Percentiles rank a stretch among this genome's conserved stretches.
These are phyloP conservation scores for Polyploca ridens DNA, from an alignment of 2,888 invertebrate species.

Conservation along the genomic window DNA sequence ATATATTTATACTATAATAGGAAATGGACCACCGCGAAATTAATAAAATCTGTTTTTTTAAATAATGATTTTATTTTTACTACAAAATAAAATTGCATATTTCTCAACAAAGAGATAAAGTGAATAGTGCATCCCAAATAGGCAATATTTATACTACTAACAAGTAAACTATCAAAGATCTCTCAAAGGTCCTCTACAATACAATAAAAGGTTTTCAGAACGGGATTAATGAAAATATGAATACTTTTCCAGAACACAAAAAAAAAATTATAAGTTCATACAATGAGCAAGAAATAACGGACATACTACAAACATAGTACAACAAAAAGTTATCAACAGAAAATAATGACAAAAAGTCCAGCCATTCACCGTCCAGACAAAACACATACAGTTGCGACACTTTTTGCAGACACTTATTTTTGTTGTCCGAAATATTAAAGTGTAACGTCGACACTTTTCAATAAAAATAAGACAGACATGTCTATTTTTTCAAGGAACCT, in stretches of 20 bases:
- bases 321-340: conserved; percentile 2
- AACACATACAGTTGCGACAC: conserved; percentile 2
- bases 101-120: too few relatives aligned
- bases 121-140: too few relatives aligned
- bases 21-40: too few relatives aligned
- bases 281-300: background rate
- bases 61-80: too few relatives aligned
- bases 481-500: background rate
- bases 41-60: too few relatives aligned
- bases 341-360: conserved; percentile 6
- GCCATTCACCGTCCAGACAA: conserved; percentile 7
- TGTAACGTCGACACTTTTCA: conserved; percentile 4
- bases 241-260: background rate
- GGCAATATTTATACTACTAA: too few relatives aligned
- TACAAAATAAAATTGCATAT: too few relatives aligned
- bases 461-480: background rate
- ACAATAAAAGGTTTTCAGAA: background rate
- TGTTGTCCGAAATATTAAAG: background rate
- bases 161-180: too few relatives aligned
- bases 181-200: background rate
- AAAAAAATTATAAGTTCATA: background rate
- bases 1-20: background rate
- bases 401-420: conserved; percentile 3
- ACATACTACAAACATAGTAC: background rate
- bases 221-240: background rate